Conservation (phyloP, 2,888 invertebrate species). For the Cheilosia scutellata region DNA sequence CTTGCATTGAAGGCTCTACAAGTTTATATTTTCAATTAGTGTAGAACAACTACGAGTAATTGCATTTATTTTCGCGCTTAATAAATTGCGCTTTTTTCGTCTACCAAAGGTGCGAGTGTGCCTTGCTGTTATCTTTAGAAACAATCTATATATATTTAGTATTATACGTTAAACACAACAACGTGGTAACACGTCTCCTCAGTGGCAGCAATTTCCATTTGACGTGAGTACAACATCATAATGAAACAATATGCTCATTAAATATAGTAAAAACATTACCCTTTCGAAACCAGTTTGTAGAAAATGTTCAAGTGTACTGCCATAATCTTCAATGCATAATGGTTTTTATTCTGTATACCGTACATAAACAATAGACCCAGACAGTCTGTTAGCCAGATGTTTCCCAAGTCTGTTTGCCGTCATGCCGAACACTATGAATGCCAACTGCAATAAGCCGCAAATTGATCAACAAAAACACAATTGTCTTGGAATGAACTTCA, state of each 20-base stretch:
- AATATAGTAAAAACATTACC: slow-evolving; percentile 20
- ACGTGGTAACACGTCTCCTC: background rate
- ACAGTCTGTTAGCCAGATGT: slow-evolving; percentile 69
- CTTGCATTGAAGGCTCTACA: too few species aligned
- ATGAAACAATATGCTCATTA: slow-evolving; percentile 34
- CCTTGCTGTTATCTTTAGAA: too few species aligned
- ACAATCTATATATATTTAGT: too few species aligned
- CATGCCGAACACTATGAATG: background rate
- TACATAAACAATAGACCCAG: slow-evolving; percentile 50
- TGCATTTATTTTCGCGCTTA: too few species aligned
- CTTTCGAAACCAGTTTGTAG: slow-evolving; percentile 26
- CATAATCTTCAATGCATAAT: slow-evolving; percentile 6
- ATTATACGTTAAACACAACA: slow-evolving; percentile 3
- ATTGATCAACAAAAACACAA: slow-evolving; percentile 58
- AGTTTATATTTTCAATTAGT: too few species aligned
- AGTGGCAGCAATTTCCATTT: slow-evolving; percentile 1
- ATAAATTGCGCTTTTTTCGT: too few species aligned
- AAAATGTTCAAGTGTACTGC: slow-evolving; percentile 24
- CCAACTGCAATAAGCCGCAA: slow-evolving; percentile 54
- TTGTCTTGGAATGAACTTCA: slow-evolving; percentile 49
- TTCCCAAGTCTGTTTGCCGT: slow-evolving; percentile 32
- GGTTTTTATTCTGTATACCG: slow-evolving; percentile 9
- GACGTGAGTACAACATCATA: background rate
- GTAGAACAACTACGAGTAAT: too few species aligned
- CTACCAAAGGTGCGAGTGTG: too few species aligned